phyloP scores from a whole-genome alignment of 2,888 invertebrate species.

The Philonicus albiceps region DNA sequence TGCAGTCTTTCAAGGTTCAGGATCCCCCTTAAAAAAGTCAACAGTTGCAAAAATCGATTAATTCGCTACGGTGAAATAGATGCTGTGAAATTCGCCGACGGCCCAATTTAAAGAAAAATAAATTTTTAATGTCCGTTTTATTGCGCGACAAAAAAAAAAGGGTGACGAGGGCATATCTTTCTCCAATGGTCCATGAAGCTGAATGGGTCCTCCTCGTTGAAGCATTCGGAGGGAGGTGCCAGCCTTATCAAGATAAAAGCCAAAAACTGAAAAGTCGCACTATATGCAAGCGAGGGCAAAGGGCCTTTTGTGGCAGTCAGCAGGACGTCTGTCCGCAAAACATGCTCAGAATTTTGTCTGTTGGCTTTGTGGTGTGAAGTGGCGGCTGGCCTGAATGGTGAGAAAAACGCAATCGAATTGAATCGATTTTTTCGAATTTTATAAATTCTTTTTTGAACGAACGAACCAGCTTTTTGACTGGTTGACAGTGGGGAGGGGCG shows the following conservation, averaged over 20 bases:
- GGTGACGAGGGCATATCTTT: slow-evolving; percentile 18
- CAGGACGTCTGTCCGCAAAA: slow-evolving; percentile 62
- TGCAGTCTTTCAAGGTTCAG: neutral
- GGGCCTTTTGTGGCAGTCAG: slow-evolving; percentile 50
- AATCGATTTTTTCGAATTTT: slow-evolving; percentile 22
- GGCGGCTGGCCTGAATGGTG: neutral
- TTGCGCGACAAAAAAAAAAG: slow-evolving; percentile 6
- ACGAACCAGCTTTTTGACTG: neutral
- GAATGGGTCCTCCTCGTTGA: neutral
- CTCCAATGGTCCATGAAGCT: neutral
- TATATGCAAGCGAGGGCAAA: neutral
- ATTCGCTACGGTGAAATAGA: slow-evolving; percentile 1
- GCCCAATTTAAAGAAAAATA: slow-evolving; percentile 33
- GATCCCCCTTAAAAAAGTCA: neutral
- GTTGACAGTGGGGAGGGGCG: neutral
- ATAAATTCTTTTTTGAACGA: neutral
- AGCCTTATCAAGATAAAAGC: slow-evolving; percentile 22
- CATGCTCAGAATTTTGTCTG: slow-evolving; percentile 55
- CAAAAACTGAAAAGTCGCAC: neutral
- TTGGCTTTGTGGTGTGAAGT: neutral
- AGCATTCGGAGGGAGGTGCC: slow-evolving; percentile 19
- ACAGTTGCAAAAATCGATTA: slow-evolving; percentile 26
- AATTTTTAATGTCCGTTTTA: slow-evolving; percentile 41
- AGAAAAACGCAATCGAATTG: slow-evolving; percentile 24
- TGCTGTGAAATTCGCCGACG: neutral